phyloP scores from a whole-genome alignment of 2,888 invertebrate species.

The Drosophila fungiperda region DNA sequence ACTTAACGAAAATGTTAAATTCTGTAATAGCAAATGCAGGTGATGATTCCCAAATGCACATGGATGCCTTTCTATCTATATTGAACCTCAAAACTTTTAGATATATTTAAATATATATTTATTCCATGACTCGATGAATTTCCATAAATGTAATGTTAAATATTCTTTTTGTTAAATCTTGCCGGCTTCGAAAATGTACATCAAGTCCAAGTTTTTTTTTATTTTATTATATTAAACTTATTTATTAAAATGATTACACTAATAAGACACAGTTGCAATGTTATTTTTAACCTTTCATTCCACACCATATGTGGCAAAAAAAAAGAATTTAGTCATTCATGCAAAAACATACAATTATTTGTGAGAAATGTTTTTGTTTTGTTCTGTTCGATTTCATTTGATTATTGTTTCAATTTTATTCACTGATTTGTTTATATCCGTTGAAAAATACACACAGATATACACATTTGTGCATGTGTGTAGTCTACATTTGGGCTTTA shows the following conservation, averaged over 20 bases:
- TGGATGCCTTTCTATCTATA: no score
- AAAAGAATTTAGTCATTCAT: slow-evolving; percentile 1
- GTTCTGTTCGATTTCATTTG: not conserved
- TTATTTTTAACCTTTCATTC: not conserved
- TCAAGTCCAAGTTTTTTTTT: no score
- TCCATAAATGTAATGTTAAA: not conserved
- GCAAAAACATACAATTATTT: not conserved
- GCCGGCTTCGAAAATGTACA: no score
- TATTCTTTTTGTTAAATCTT: not conserved
- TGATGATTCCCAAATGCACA: no score
- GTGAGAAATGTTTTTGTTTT: not conserved
- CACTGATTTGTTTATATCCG: slow-evolving; percentile 16
- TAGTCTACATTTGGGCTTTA: not conserved
- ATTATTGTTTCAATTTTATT: not conserved
- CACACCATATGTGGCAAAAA: not conserved
- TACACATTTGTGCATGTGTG: not conserved
- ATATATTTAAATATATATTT: not conserved
- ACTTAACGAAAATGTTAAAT: no score
- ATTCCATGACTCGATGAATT: not conserved
- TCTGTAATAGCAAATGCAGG: no score
- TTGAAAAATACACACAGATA: not conserved
- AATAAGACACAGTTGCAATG: no score
- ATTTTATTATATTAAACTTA: not conserved
- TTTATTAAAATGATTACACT: not conserved
- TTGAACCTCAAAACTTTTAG: no score